Evolutionary conservation across 2,797 vertebrate genomes (phyloP).

Genomic region (Cottoperca gobio): DNA sequence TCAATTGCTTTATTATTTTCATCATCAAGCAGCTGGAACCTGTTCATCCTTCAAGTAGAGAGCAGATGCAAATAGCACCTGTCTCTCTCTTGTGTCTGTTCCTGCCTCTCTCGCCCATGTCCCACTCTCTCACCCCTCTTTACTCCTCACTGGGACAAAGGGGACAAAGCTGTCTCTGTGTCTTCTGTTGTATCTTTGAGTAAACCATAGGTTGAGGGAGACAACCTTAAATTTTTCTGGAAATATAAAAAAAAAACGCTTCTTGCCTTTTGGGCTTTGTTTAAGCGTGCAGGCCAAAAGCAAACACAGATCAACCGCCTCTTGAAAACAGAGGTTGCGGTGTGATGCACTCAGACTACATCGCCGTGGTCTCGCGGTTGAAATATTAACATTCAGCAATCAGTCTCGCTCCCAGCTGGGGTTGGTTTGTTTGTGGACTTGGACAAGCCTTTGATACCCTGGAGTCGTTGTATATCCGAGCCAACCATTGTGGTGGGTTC

Average conservation of each 20-base stretch:
- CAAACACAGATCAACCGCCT: slow-evolving; percentile 28
- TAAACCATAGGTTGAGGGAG: slow-evolving; percentile 32
- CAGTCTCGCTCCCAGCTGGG: slow-evolving; percentile 27
- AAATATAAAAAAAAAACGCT: slow-evolving; percentile 13
- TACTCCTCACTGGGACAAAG: slow-evolving; percentile 31
- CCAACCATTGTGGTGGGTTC: slow-evolving; percentile 13
- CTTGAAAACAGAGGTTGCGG: slow-evolving; percentile 28
- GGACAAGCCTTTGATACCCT: slow-evolving; percentile 21
- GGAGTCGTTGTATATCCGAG: slow-evolving; percentile 11
- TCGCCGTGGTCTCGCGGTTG: slow-evolving; percentile 11
- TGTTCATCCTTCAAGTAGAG: neutral
- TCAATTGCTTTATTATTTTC: slow-evolving; percentile 2
- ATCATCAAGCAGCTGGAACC: slow-evolving; percentile 10
- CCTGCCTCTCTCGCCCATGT: neutral
- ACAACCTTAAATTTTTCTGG: slow-evolving; percentile 20
- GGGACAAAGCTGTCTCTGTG: slow-evolving; percentile 9
- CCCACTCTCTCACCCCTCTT: slow-evolving; percentile 1
- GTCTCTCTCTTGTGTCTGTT: slow-evolving; percentile 5
- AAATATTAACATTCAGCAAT: slow-evolving; percentile 36
- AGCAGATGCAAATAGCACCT: slow-evolving; percentile 7
- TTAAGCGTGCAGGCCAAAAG: slow-evolving; percentile 41
- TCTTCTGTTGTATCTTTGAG: slow-evolving; percentile 32
- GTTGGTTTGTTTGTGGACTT: slow-evolving; percentile 33
- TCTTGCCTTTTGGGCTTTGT: slow-evolving; percentile 23
- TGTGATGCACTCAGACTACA: slow-evolving; percentile 22